phyloP scores from a whole-genome alignment of 2,888 invertebrate species.

The Scaptomyza reducta region DNA sequence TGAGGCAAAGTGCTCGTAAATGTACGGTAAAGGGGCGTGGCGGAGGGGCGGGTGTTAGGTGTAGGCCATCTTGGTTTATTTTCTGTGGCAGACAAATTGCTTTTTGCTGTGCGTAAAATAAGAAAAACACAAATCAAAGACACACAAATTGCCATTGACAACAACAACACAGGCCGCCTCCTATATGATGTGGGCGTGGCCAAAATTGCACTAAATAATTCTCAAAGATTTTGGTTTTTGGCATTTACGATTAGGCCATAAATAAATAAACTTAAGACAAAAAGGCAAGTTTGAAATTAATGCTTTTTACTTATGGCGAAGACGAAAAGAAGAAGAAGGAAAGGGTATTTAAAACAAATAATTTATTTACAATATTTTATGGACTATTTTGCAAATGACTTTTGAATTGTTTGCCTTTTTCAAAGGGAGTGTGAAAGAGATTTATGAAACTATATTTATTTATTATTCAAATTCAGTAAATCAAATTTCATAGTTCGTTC shows the following conservation, averaged over 20 bases:
- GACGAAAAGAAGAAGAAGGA: not conserved
- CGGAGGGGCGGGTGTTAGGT: not conserved
- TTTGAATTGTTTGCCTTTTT: not conserved
- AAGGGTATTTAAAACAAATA: not conserved
- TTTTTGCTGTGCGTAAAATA: slow-evolving; percentile 16
- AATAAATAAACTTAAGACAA: slow-evolving; percentile 37
- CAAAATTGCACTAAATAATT: slow-evolving; percentile 38
- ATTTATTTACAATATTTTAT: not conserved
- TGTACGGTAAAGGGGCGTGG: not conserved
- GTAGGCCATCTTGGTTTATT: not conserved
- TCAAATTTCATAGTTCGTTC: not conserved
- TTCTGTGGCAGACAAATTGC: slow-evolving; percentile 58
- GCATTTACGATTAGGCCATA: slow-evolving; percentile 32
- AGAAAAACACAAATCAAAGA: slow-evolving; percentile 65
- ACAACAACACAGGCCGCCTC: slow-evolving; percentile 9
- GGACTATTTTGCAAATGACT: slow-evolving; percentile 7
- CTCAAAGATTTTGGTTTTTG: slow-evolving; percentile 32
- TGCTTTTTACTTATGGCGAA: not conserved
- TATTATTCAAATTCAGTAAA: not conserved
- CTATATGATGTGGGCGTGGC: slow-evolving; percentile 48
- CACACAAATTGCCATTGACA: slow-evolving; percentile 20
- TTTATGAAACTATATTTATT: not conserved
- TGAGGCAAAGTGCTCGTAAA: slow-evolving; percentile 56
- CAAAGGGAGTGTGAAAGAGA: not conserved
- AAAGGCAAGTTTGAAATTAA: slow-evolving; percentile 11